Base-by-base conservation (phyloP, 2,888 invertebrate species). In the Drosophila prolongata region DNA sequence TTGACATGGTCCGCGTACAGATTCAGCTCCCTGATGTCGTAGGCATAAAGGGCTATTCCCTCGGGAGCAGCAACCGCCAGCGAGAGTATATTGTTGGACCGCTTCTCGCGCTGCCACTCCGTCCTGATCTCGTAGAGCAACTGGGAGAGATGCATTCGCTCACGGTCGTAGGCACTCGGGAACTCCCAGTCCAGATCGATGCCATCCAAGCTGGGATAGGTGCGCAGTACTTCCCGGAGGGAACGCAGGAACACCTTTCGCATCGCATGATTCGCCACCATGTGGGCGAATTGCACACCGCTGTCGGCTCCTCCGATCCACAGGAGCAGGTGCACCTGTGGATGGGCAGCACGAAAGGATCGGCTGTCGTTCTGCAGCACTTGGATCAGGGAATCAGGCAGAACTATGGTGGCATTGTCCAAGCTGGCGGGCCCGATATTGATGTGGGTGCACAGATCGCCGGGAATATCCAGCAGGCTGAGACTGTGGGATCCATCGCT, bases 141-240 rank as follows among this genome's bases (percentile, higher is more conserved):
- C 85, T 96, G 95, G 1, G 95, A 94, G 84, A 97, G 96, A 91
- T 96, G 95, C 90, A 95, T 94, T 61, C 94, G 94, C 87, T 97
- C 95, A 27, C 94, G 92, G 68, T 92, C 91, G 75, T 91, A 91
- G 86, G 95, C 93, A 0, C 94, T 95, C 1, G 97, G 97, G 91
- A 97, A 98, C 90, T 98, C 98, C 97, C 97, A 97, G 90, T 97
- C 97, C 35, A 97, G 91, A 91, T 97, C 92, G 55, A 92, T 87
- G 37, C 91, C 91, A 74, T 91, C 91, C 53, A 91, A 55, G 9
- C 77, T 75, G 13, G 69, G 78, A 79, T 90, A 91, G 3, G 77
- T 80, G 76, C 87, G 93, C 90, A 91, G 60, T 2, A 89, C 61
- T 6, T 58, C 54, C 52, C 93, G 94, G 0, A 94, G 81, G 0